These are phyloP conservation scores for Petroica traversi DNA, from an alignment of 2,113 vertebrate genomes.

Conservation along the genomic window DNA sequence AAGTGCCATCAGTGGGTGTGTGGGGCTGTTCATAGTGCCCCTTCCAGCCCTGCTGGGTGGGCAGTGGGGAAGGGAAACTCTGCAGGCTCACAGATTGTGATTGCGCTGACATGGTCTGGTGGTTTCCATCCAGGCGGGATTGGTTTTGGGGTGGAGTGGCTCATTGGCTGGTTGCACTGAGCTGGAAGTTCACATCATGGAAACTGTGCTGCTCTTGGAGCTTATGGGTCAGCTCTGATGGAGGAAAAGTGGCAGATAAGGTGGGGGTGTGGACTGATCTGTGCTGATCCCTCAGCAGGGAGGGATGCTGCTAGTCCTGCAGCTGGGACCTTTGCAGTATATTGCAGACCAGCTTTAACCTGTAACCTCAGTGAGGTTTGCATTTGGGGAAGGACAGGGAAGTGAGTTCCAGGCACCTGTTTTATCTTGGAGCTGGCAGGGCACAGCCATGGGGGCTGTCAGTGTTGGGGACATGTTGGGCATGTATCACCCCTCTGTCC, in stretches of 20 bases:
- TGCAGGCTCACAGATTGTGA: not conserved
- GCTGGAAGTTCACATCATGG: not conserved
- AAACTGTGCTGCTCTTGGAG: not conserved
- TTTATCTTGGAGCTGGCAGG: not conserved
- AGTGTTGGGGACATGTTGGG: not conserved
- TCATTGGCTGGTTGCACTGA: not conserved
- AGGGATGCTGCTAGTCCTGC: not conserved
- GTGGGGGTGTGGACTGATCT: fast-evolving
- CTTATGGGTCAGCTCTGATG: not conserved
- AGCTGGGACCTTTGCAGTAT: not conserved
- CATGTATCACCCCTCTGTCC: fast-evolving
- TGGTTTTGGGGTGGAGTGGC: not conserved
- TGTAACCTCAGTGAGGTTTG: not conserved
- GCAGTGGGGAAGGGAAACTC: not conserved
- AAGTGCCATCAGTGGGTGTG: not conserved
- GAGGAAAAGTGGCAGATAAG: not conserved
- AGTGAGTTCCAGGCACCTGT: not conserved
- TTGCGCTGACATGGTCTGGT: not conserved
- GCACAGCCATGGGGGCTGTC: not conserved
- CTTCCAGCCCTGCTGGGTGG: not conserved
- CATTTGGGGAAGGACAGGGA: not conserved
- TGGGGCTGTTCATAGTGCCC: not conserved
- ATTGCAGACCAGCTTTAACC: not conserved
- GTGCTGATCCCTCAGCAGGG: not conserved
- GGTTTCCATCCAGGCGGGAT: not conserved